Base-by-base conservation (phyloP, 2,113 vertebrate genomes). In the Turdus rufiventris region DNA sequence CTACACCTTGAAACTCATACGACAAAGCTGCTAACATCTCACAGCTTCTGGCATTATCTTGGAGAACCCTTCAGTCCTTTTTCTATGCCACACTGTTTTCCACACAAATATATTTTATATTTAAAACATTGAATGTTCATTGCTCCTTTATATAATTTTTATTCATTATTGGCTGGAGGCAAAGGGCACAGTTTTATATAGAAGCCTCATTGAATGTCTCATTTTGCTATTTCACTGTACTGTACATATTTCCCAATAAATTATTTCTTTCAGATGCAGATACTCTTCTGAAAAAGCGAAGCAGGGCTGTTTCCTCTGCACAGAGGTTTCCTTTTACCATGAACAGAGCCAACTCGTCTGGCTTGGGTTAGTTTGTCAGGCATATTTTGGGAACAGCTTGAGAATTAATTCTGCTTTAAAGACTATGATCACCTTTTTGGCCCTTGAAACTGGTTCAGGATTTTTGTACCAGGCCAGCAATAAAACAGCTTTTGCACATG, bases 221-320 rank as follows among this genome's bases (percentile, higher is more conserved):
- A 97, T 97, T 98, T 98, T 97, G 97, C 95, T 86, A 89, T 96
- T 97, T 97, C 96, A 97, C 97, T 98, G 93, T 91, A 94, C 96
- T 85, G 94, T 93, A 94, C 82, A 68, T 93, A 96, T 96, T 97
- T 97, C 95, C 90, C 94, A 89, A 87, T 94, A 97, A 97, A 97
- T 96, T 96, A 96, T 92, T 97, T 96, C 97, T 97, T 97, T 98
- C 91, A 96, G 86, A 96, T 93, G 96, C 87, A 97, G 97, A 97
- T 96, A 96, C 93, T 96, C 85, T 92, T 93, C 93, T 94, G 92
- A 88, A 97, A 97, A 97, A 91, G 88, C 9, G 5, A 96, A 92
- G 90, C 90, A 57, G 68, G 34, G 89, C 87, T 88, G 43, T 92
- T 97, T 96, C 63, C 79, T 83, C 74, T 93, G 66, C 60, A 40